Evolutionary conservation across 2,888 invertebrate genomes (phyloP).

Genomic region (Papilio elwesi): DNA sequence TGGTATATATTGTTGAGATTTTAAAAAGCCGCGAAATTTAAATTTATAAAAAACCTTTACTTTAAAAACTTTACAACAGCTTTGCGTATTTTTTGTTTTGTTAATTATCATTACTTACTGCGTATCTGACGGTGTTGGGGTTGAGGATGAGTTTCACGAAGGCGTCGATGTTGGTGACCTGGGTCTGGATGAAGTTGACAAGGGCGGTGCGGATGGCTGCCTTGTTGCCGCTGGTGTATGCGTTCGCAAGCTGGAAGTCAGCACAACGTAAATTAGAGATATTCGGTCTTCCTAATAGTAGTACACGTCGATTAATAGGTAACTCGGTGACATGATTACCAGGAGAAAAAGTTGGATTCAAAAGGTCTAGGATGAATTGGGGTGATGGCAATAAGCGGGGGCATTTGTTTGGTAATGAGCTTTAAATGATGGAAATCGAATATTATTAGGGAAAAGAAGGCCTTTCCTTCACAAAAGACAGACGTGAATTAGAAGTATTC

Average conservation of each 20-base stretch:
- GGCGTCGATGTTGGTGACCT: constrained; percentile 56
- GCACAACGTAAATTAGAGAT: not conserved
- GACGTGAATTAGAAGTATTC: too few species aligned
- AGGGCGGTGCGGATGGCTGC: constrained; percentile 50
- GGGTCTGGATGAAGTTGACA: constrained; percentile 49
- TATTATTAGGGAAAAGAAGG: too few species aligned
- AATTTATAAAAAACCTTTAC: not conserved
- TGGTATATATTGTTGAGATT: too few species aligned
- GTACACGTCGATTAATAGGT: not conserved
- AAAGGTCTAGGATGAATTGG: too few species aligned
- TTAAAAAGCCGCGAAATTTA: not conserved
- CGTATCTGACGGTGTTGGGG: constrained; percentile 54
- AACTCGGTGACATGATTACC: too few species aligned
- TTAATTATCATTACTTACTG: constrained; percentile 52
- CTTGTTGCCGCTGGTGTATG: constrained; percentile 54
- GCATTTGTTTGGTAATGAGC: too few species aligned
- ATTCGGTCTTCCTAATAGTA: not conserved
- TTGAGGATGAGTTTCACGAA: constrained; percentile 56
- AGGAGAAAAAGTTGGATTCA: too few species aligned
- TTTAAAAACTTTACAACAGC: not conserved
- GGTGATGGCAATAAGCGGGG: too few species aligned
- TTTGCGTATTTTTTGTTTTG: too few species aligned
- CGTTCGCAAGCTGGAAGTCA: constrained; percentile 57
- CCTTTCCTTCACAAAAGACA: too few species aligned
- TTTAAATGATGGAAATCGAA: too few species aligned